These are phyloP conservation scores for Nylanderia fulva DNA, from an alignment of 1,140 invertebrate species.

Conservation along the genomic window DNA sequence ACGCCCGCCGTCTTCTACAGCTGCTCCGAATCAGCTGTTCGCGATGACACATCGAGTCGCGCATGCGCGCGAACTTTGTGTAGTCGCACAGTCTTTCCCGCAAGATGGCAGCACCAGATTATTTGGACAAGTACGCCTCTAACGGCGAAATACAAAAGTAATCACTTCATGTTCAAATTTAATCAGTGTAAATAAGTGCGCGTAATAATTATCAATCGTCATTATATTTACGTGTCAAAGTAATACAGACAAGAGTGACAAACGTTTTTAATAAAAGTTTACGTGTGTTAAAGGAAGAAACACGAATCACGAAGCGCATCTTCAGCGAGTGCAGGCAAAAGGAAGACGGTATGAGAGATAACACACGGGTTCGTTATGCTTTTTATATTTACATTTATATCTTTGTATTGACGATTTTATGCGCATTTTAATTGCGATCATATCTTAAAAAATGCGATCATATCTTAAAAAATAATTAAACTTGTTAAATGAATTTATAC, in stretches of 20 bases:
- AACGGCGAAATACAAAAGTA: background rate
- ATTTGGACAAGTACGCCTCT: background rate
- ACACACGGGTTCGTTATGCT: background rate
- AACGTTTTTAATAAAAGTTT: background rate
- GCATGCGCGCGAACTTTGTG: slow-evolving; percentile 17
- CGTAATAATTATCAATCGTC: background rate
- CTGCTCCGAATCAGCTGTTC: slow-evolving; percentile 64
- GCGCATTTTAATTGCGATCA: background rate
- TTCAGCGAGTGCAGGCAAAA: background rate
- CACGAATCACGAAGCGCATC: background rate
- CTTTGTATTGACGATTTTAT: background rate
- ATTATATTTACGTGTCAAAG: background rate
- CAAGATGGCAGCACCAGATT: background rate
- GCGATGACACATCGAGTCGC: slow-evolving; percentile 26
- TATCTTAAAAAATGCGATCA: no score
- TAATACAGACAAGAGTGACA: background rate
- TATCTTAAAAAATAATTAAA: no score
- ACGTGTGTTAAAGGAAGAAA: background rate
- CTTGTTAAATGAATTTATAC: background rate
- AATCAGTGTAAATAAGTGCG: background rate
- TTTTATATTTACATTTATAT: background rate
- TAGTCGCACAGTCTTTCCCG: no score
- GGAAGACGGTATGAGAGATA: background rate
- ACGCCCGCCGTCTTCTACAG: slow-evolving; percentile 55
- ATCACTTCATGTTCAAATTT: background rate